Base-by-base conservation (phyloP, 2,888 invertebrate species). In the Tinea semifulvella region DNA sequence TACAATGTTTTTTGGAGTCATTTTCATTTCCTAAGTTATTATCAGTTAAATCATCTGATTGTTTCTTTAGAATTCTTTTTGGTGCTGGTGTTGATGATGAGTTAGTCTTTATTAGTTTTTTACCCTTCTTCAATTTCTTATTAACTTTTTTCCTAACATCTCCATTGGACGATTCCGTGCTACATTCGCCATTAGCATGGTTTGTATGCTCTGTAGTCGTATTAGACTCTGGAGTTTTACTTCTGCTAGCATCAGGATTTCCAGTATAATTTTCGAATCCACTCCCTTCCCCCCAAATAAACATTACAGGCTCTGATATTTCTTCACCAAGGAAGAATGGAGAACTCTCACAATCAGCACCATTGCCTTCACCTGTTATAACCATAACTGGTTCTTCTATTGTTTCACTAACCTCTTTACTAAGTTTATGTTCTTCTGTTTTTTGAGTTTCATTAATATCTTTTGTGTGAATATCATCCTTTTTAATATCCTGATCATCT, bases 191-290 rank as follows among this genome's bases (percentile, higher is more conserved):
- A 56, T 79, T 79, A 25, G 66, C 48, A 58, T 66, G 63, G 51
- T 76, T 74, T 11, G 8, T 10, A 19, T 25, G 22, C 10, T 40
- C 38, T 7, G 36, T 36, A 36, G 16, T 36, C 5, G 36, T 17
- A 36, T 36, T 36, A 27, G 14, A 8, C 10, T 25, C 14, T 16
- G n/a, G 17, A 2, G 16, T 25, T 26, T 3, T 16, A 27, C 20
- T 26, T 26, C 28, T 17, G 49, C 63, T 53, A 44, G 55, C 56
- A 53, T 74, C 77, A 31, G 77, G 85, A 68, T 92, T 92, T 1
- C 92, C 92, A 3, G 90, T 89, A 47, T 88, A 79, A 61, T 90
- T 91, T 19, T 89, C 88, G 14, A 64, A 72, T 3, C 93, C 94
- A 53, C 68, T 83, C 28, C 93, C 94, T 56, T 86, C 86, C 0